Evolutionary conservation across 2,888 invertebrate genomes (phyloP), one percentile per base, ranked within the genome.

Genomic region (Drosophila lacicola): DNA sequence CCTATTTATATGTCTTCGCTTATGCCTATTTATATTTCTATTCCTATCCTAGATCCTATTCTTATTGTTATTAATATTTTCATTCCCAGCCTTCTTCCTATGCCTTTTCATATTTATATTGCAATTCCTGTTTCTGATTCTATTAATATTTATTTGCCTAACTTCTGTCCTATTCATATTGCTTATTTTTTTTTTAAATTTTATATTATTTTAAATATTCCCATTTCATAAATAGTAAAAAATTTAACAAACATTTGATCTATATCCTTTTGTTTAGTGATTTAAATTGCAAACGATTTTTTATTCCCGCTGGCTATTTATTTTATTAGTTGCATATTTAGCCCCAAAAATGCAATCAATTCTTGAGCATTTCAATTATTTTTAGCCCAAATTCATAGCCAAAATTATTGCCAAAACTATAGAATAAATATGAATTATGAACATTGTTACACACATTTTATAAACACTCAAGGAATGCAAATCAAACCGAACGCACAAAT

Each of bases 331-430:
- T 44, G 5, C 17, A 60, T 33, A 49, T 42, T 25, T 25, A 25
- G 4, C 9, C 4, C 9, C 13, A 17, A 25, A 37, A 13, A 8
- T 10, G 10, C 17, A 65, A 25, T 37, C 33, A 33, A 51, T 34
- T 53, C 29, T 65, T 14, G 14, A 4, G 21, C 14, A 53, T 36
- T 4, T 33, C n/a, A 45, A 25, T 34, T 37, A 55, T 21, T 57
- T 10, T 36, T 13, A n/a, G 36, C n/a, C 45, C 13, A 19, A 13
- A 45, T 49, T 63, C 10, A 14, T 14, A 17, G 10, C n/a, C 57
- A 62, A 51, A 56, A 50, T 51, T 68, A 51, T 62, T 50, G 62
- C 39, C 39, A 8, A 39, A 45, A 54, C 53, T 41, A 19, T 39
- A 42, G 2, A 19, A 42, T 17, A 17, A 39, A 58, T 50, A 33